These are phyloP conservation scores for Halcyon malimbica DNA, from an alignment of 2,113 vertebrate species.

Conservation along the genomic window DNA sequence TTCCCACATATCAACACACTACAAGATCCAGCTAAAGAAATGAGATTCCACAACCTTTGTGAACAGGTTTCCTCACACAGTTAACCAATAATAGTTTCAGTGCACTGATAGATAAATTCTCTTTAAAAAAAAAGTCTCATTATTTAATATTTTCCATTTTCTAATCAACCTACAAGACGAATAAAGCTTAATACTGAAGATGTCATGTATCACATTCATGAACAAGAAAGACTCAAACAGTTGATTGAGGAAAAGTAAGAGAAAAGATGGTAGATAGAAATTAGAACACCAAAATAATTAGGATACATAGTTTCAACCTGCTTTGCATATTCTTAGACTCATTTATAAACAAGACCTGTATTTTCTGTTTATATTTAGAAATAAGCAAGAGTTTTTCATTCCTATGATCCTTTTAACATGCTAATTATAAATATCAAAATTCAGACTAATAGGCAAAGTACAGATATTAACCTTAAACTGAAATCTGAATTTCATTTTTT, in stretches of 20 bases:
- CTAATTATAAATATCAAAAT: background rate
- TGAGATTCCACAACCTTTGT: background rate
- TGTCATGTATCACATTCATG: background rate
- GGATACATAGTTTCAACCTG: background rate
- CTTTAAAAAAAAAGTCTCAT: background rate
- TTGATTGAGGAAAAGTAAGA: background rate
- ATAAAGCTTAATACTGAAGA: background rate
- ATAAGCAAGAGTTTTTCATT: background rate
- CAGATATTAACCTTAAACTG: background rate
- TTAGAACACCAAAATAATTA: background rate
- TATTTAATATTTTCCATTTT: background rate
- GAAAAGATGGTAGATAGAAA: background rate
- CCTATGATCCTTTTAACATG: background rate
- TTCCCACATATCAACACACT: background rate
- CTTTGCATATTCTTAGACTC: background rate
- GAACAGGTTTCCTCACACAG: background rate
- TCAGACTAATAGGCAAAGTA: background rate
- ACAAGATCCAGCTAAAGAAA: background rate
- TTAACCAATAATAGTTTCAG: background rate
- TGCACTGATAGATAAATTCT: background rate
- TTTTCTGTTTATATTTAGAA: background rate
- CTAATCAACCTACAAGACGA: background rate
- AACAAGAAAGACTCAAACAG: background rate
- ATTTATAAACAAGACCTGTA: background rate
- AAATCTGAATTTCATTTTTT: background rate